Conservation (phyloP, 2,888 invertebrate species). For the Meteorus cinctellus region DNA sequence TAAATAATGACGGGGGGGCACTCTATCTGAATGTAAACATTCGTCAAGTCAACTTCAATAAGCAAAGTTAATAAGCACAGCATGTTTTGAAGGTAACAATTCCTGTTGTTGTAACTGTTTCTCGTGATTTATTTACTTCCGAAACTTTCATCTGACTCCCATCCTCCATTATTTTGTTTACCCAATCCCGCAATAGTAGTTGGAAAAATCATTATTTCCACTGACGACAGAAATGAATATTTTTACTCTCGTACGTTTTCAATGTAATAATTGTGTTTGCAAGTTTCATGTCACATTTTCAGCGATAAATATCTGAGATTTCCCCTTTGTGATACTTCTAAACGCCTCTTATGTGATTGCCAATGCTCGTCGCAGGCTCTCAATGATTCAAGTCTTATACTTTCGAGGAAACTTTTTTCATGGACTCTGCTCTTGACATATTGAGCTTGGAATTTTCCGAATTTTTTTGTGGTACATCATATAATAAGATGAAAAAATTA, state of each 20-base stretch:
- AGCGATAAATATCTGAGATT: neutral
- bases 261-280: neutral
- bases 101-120: neutral
- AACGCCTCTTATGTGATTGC: neutral
- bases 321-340: neutral
- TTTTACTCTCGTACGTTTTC: neutral
- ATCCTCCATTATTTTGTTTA: neutral
- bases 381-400: neutral
- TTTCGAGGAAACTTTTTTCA: neutral
- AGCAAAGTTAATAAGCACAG: neutral
- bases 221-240: neutral
- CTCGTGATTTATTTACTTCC: neutral
- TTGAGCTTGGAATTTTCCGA: neutral
- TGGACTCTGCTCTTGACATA: neutral
- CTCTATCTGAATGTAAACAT: neutral
- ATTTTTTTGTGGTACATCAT: neutral
- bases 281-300: neutral
- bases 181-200: neutral
- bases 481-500: too few relatives aligned
- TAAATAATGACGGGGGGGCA: neutral
- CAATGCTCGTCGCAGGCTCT: too few relatives aligned
- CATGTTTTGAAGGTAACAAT: neutral
- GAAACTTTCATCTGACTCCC: too few relatives aligned
- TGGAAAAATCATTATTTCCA: neutral
- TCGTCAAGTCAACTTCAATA: neutral